Conservation (phyloP, 1,140 invertebrate genomes). For the Polyergus mexicanus region DNA sequence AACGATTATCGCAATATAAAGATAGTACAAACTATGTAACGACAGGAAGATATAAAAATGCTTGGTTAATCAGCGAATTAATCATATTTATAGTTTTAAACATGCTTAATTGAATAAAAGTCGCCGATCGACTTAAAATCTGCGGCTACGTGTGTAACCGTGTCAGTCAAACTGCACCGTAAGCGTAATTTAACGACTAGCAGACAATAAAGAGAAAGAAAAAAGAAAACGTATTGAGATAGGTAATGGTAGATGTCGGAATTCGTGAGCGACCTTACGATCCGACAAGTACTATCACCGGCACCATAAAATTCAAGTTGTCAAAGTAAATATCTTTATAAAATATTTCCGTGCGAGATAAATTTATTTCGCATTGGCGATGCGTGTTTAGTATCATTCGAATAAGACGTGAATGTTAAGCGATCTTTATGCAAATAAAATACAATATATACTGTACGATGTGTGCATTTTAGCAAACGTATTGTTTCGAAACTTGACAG, state of each 20-base stretch:
- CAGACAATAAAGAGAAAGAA: background rate
- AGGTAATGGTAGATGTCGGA: background rate
- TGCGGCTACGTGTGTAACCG: background rate
- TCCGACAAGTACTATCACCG: background rate
- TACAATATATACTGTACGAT: conserved; percentile 10
- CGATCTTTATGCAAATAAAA: background rate
- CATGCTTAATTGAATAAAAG: conserved; percentile 5
- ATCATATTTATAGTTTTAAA: background rate
- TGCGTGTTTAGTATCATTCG: background rate
- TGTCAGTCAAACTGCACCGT: background rate
- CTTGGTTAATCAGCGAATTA: background rate
- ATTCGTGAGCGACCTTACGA: background rate
- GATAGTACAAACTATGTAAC: background rate
- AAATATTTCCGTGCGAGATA: background rate
- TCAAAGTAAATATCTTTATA: background rate
- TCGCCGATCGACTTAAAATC: conserved; percentile 15
- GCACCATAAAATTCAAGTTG: background rate
- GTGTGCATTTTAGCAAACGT: background rate
- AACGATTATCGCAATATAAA: background rate
- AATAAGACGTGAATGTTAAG: conserved; percentile 6
- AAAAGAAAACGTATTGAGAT: background rate
- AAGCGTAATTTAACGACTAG: background rate
- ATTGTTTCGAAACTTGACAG: background rate
- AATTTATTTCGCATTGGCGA: conserved; percentile 14
- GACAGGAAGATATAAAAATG: background rate